Conservation (phyloP, 2,113 vertebrate genomes). For the Suricata suricatta region DNA sequence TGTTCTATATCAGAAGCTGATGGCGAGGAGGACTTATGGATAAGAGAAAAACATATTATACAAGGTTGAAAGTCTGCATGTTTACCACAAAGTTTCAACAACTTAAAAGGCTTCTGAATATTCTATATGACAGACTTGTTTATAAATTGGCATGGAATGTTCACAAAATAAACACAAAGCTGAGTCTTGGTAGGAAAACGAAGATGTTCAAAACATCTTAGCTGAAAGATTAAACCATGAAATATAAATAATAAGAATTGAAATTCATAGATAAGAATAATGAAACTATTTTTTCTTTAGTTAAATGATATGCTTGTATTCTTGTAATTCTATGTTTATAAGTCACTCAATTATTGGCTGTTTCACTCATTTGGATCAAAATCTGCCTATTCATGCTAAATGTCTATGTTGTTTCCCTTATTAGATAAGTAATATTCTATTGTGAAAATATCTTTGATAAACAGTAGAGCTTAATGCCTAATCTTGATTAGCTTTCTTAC, state of each 20-base stretch:
- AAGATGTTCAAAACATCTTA: background rate
- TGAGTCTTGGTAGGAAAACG: background rate
- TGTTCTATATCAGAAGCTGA: slow-evolving; percentile 1
- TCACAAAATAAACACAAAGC: background rate
- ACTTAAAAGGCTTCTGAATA: slow-evolving; percentile 8
- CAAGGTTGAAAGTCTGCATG: background rate
- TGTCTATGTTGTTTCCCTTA: background rate
- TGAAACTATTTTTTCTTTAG: background rate
- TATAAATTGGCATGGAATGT: slow-evolving; percentile 13
- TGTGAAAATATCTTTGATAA: background rate
- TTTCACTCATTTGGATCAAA: slow-evolving; percentile 9
- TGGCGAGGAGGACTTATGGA: background rate
- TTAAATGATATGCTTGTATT: background rate
- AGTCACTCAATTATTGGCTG: background rate
- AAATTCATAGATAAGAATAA: background rate
- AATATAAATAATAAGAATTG: background rate
- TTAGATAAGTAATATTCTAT: background rate
- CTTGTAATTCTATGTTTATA: background rate
- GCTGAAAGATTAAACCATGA: background rate
- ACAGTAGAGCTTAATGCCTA: background rate
- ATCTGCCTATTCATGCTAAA: background rate
- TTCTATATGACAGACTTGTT: slow-evolving; percentile 5
- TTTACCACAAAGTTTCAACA: slow-evolving; percentile 43
- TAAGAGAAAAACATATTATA: background rate
- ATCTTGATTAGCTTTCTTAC: background rate